A percentile compares a stretch with the other conserved stretches of the same genome.
These are phyloP conservation scores for Buceros bicornis DNA, from an alignment of 2,797 vertebrate genomes.

Conservation along the genomic window DNA sequence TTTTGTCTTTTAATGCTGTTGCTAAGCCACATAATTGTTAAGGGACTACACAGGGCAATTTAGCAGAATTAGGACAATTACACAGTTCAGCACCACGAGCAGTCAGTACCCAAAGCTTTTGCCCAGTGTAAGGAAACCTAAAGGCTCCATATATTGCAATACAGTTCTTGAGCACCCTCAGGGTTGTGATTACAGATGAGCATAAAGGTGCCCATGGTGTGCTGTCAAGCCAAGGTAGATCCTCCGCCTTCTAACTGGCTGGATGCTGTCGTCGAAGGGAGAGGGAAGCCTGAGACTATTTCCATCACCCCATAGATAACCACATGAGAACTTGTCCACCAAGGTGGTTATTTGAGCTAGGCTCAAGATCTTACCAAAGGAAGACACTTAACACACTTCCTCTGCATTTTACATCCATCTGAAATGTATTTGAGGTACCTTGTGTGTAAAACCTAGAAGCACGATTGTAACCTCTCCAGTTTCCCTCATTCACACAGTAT, in stretches of 20 bases:
- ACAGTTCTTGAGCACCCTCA: background rate
- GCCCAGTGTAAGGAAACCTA: background rate
- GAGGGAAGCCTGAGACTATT: background rate
- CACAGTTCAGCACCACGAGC: background rate
- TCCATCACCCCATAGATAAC: background rate
- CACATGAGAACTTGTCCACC: background rate
- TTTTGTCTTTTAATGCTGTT: constrained; percentile 40
- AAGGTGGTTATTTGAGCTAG: background rate
- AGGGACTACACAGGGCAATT: constrained; percentile 33
- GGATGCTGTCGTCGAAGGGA: background rate
- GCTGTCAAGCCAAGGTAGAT: background rate
- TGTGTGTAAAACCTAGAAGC: constrained; percentile 46
- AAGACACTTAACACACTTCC: constrained; percentile 45
- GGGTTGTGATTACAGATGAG: background rate
- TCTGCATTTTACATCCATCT: constrained; percentile 39
- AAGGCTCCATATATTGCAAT: background rate
- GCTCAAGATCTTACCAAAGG: background rate
- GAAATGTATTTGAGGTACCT: constrained; percentile 55
- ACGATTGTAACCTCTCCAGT: constrained; percentile 51
- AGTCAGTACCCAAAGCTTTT: background rate
- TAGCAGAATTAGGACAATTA: constrained; percentile 32
- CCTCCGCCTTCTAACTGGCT: background rate
- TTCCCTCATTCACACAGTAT: constrained; percentile 55
- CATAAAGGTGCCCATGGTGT: background rate
- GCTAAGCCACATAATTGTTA: constrained; percentile 31